These are phyloP conservation scores for Physella acuta DNA, from an alignment of 1,140 invertebrate species.

Conservation along the genomic window DNA sequence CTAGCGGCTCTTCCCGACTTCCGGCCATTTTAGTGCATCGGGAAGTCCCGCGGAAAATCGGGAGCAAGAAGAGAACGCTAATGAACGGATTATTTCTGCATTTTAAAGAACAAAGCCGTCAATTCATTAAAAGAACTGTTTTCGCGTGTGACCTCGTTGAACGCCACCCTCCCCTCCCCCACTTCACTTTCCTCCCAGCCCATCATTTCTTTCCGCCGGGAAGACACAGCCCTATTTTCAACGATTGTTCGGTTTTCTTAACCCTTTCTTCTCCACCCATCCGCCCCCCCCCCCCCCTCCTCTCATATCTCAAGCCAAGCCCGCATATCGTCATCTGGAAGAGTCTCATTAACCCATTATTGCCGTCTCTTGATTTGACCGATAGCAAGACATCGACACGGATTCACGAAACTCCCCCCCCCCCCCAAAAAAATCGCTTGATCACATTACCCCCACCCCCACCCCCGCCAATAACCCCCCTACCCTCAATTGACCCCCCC, in stretches of 20 bases:
- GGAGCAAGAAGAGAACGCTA: conserved; percentile 11
- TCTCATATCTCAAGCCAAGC: neutral
- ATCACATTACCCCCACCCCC: too few species aligned
- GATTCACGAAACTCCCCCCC: too few species aligned
- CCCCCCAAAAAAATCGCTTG: too few species aligned
- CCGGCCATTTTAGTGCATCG: conserved; percentile 20
- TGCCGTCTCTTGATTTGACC: neutral
- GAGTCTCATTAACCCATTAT: conserved; percentile 19
- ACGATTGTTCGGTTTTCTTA: too few species aligned
- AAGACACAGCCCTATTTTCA: conserved; percentile 6
- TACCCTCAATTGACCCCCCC: too few species aligned
- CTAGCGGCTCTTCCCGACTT: conserved; percentile 2
- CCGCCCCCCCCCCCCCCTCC: too few species aligned
- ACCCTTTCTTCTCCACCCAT: too few species aligned
- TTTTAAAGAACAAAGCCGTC: conserved; percentile 21
- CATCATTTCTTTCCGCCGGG: too few species aligned
- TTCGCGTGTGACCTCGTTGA: conserved; percentile 3
- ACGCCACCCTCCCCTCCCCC: neutral
- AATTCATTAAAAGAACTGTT: conserved; percentile 23
- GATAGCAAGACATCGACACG: conserved; percentile 3
- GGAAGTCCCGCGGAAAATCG: conserved; percentile 17
- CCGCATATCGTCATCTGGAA: neutral
- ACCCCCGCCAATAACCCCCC: too few species aligned
- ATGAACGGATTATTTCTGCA: conserved; percentile 21
- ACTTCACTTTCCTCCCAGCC: too few species aligned